Percentiles rank a stretch among this genome's conserved stretches.
Conservation (phyloP, 2,888 invertebrate species). For the Papilio demoleus region DNA sequence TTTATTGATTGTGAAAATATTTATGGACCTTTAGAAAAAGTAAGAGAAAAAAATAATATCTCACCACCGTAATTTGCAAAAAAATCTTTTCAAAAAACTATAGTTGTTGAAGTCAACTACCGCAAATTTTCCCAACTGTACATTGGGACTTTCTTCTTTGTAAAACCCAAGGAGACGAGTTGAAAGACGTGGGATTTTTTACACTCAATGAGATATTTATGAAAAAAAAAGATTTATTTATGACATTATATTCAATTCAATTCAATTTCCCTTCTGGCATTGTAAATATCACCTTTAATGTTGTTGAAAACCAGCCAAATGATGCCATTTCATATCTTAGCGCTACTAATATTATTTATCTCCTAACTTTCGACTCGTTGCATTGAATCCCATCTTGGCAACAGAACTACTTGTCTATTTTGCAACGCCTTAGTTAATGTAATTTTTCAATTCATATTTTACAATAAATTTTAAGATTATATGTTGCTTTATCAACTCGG, state of each 20-base stretch:
- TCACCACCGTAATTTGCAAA: too few species aligned
- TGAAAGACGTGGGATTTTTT: not conserved
- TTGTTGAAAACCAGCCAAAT: constrained; percentile 40
- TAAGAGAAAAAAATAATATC: not conserved
- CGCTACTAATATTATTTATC: constrained; percentile 39
- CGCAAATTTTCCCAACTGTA: too few species aligned
- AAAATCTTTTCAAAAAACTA: too few species aligned
- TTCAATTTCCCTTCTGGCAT: constrained; percentile 29
- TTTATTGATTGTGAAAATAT: constrained; percentile 41
- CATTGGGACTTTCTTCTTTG: not conserved
- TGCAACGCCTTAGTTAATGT: constrained; percentile 14
- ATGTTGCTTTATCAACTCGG: too few species aligned
- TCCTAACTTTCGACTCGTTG: constrained; percentile 35
- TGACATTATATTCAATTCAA: constrained; percentile 18
- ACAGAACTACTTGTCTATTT: constrained; percentile 32
- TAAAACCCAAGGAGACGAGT: not conserved
- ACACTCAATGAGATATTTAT: not conserved
- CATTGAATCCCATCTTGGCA: constrained; percentile 40
- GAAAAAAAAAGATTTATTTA: not conserved
- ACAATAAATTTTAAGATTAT: constrained; percentile 23
- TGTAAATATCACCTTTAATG: constrained; percentile 38
- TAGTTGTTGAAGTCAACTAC: too few species aligned
- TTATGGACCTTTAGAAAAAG: not conserved
- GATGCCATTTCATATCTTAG: constrained; percentile 36
- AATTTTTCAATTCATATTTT: constrained; percentile 29